Base-by-base conservation (phyloP, 2,113 vertebrate genomes). In the Oreochromis aureus region DNA sequence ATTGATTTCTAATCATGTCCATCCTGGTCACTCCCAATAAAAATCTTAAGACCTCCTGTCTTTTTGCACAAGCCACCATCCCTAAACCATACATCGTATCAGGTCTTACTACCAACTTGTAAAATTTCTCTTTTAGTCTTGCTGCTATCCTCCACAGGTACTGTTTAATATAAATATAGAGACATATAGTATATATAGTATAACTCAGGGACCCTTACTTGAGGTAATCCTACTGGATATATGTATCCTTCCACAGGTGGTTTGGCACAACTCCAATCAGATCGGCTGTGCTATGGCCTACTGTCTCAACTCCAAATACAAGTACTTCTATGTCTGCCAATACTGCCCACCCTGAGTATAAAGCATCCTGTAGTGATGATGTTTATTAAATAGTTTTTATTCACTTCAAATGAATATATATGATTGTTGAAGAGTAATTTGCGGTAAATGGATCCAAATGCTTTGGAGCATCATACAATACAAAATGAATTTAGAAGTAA, bases 331-430 rank as follows among this genome's bases (percentile, higher is more conserved):
- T 3, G 13, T 59, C 56, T 59, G 56, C 13, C 56, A 59, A 2
- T 59, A 5, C 27, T 59, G 1, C 56, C 56, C 56, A 59, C 27
- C 13, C 1, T 59, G 24, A 59, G 24, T 9, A 30, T 9, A 59
- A 0, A 59, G 55, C 7, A 16, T 59, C 56, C 24, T 59, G 27
- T 8, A 59, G 0, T 30, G 0, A 59, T 59, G 0, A 30, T 59
- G 56, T 59, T 16, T 59, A 3, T 30, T 59, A 59, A 59, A 30
- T 41, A 41, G 39, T 41, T 16, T 59, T 3, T 30, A 59, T 30
- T 59, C 56, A 59, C 27, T 59, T 59, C 56, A 59, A 59, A 59
- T 59, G 4, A 41, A 41, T 5, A 10, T 39, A 39, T 10, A 9
- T 39, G 56, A 30, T 58, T 58, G 7, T 15, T 30, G 24, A 58